These are phyloP conservation scores for Heliothis subflexa DNA, from an alignment of 1,140 invertebrate genomes.

Conservation along the genomic window DNA sequence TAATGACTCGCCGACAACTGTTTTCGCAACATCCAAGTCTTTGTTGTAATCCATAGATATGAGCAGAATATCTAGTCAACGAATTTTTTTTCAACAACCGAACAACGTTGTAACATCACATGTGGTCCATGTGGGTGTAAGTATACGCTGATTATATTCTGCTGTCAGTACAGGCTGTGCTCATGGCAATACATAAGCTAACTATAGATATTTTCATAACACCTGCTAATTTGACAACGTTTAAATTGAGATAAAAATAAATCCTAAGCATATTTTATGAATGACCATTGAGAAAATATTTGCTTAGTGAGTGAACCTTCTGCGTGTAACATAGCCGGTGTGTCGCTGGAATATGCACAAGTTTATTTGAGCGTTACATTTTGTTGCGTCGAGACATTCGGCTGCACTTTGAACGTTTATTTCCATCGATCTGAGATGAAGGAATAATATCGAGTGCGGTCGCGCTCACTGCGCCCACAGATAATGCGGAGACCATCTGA, in stretches of 20 bases:
- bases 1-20: slow-evolving; percentile 40
- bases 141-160: not conserved
- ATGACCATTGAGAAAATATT: not conserved
- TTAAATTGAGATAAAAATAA: not conserved
- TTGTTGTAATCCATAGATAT: not conserved
- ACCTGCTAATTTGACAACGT: not conserved
- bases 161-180: too few relatives aligned
- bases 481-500: not conserved
- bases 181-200: too few relatives aligned
- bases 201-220: too few relatives aligned
- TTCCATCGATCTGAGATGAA: slow-evolving; percentile 37
- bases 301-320: not conserved
- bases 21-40: slow-evolving; percentile 33
- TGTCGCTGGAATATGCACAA: slow-evolving; percentile 5
- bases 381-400: slow-evolving; percentile 32
- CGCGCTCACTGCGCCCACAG: not conserved
- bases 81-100: not conserved
- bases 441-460: slow-evolving; percentile 31
- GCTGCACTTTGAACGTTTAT: slow-evolving; percentile 30
- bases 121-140: not conserved
- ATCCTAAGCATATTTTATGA: not conserved
- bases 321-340: not conserved
- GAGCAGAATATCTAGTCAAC: not conserved
- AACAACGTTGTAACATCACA: not conserved
- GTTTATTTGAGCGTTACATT: slow-evolving; percentile 20